These are phyloP conservation scores for Stigmatopora nigra DNA, from an alignment of 2,113 vertebrate species.

Conservation along the genomic window DNA sequence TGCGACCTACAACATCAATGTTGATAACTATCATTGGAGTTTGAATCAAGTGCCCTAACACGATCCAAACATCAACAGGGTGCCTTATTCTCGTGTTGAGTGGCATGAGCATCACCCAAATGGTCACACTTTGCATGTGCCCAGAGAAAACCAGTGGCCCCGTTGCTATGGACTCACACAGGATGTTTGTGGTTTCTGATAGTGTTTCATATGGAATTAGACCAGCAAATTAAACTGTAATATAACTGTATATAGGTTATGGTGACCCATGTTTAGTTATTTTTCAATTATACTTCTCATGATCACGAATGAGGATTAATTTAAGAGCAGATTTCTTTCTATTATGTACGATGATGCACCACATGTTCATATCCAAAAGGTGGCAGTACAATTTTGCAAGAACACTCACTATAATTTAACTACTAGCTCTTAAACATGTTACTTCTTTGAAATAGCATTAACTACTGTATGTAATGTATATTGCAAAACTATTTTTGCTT, in stretches of 20 bases:
- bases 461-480: not conserved
- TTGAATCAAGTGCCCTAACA: too few species aligned
- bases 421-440: not conserved
- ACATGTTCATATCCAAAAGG: conserved; percentile 23
- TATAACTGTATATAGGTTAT: not conserved
- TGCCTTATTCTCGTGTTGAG: conserved; percentile 43
- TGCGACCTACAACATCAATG: not conserved
- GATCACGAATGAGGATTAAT: too few species aligned
- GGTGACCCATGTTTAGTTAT: too few species aligned
- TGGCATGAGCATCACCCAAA: conserved; percentile 26
- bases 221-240: conserved; percentile 2
- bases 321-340: too few species aligned
- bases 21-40: too few species aligned
- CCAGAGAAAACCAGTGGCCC: not conserved
- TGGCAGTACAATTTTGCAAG: conserved; percentile 33
- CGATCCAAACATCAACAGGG: conserved; percentile 13
- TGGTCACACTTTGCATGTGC: conserved; percentile 23
- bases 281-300: too few species aligned
- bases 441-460: not conserved
- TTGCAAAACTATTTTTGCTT: not conserved
- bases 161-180: not conserved
- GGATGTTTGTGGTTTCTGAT: conserved; percentile 1
- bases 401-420: conserved; percentile 10
- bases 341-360: conserved; percentile 8
- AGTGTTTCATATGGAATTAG: conserved; percentile 15